Evolutionary conservation across 2,113 vertebrate species (phyloP), one percentile per base, ranked within the genome.

Genomic region (Oreochromis niloticus): DNA sequence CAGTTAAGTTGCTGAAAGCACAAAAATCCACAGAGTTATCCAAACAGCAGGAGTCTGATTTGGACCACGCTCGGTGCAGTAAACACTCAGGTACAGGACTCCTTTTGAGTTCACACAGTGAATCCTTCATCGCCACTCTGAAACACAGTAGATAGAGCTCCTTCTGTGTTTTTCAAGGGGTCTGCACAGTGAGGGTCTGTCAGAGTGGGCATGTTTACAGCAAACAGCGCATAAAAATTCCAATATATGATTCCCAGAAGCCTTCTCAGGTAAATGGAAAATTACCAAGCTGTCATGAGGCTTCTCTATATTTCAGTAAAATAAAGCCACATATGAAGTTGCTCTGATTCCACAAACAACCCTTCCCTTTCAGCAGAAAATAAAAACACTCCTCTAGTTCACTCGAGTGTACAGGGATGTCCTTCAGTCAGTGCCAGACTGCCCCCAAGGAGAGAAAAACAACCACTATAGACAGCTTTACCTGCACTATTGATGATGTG

Each of bases 31-130:
- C 81, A 71, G 56, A 85, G 80, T 93, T 85, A 55, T 88, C 81
- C 71, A 91, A 92, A 94, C 92, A 89, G 54, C 81, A 9, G 88
- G 63, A 85, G 55, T 61, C 55, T 63, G 81, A 6, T 27, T 78
- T 34, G 8, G 85, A 63, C 82, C 71, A 6, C 24, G 48, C 85
- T 83, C 19, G 12, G 83, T 34, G 87, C 7, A 30, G 93, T 83
- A 95, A 94, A 96, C 94, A 94, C 32, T 50, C 63, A 68, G 81
- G 81, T 93, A 96, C 95, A 96, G 93, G 54, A 73, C 91, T 73
- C 71, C 94, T 85, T 95, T 96, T 96, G 81, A 95, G 82, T 46
- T 83, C 86, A 85, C 87, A 96, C 91, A 96, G 87, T 91, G 87
- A 79, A 81, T 85, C 85, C 80, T 96, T 96, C 94, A 95, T 94